Evolutionary conservation across 2,888 invertebrate species (phyloP).

Genomic region (Aspidiotus rigidus): DNA sequence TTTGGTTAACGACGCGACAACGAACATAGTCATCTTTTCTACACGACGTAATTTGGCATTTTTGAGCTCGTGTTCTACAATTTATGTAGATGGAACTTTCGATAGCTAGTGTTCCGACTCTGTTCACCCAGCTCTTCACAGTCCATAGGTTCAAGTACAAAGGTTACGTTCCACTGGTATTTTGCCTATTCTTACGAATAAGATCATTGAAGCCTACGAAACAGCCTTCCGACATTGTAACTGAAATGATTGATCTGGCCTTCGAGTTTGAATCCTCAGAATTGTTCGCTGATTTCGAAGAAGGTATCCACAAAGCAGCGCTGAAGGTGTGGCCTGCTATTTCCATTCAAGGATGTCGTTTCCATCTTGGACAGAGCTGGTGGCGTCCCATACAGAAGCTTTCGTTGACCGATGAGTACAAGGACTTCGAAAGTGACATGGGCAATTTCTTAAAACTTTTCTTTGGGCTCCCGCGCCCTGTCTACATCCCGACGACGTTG

Average conservation of each 20-base stretch:
- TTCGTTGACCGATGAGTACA: background rate
- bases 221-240: conserved; percentile 7
- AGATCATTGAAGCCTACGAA: conserved; percentile 20
- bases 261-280: background rate
- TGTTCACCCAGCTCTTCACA: conserved; percentile 46
- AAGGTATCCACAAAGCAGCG: conserved; percentile 7
- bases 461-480: background rate
- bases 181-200: conserved; percentile 23
- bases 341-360: background rate
- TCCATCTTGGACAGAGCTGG: background rate
- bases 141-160: conserved; percentile 47
- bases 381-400: background rate
- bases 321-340: background rate
- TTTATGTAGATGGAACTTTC: conserved; percentile 32
- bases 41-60: conserved; percentile 20
- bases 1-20: conserved; percentile 20
- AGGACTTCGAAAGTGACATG: background rate
- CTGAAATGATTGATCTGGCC: background rate
- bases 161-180: conserved; percentile 35
- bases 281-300: conserved; percentile 7
- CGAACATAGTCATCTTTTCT: conserved; percentile 17
- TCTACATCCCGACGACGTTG: no score
- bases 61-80: conserved; percentile 14
- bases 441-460: background rate
- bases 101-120: conserved; percentile 27